Evolutionary conservation across 2,888 invertebrate genomes (phyloP), one percentile per base, ranked within the genome.

Genomic region (Phalera bucephala): DNA sequence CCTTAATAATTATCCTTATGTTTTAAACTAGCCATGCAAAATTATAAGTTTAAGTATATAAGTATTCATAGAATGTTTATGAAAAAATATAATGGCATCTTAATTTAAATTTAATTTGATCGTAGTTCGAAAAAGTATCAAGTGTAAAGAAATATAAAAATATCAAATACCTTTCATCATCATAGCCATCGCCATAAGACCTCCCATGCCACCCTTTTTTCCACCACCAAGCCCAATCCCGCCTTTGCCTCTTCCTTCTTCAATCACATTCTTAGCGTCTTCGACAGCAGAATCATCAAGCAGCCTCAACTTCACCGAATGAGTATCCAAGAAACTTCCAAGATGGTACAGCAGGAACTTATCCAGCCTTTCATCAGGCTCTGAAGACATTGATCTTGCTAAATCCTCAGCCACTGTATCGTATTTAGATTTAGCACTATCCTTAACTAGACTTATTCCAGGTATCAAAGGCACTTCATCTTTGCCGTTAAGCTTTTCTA

Each of bases 261-360:
- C 81, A 20, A 91, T 66, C 19, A 85, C 75, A 4, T 67, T 72
- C 38, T 91, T 87, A 0, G 91, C 91, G 33, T 91, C 90, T 28
- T 91, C 91, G n/a, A 91, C 85, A 1, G 91, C 84, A 30, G 80
- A 74, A 8, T 91, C 89, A 60, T 94, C 93, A 60, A 94, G 83
- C 9, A 95, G 83, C 57, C 92, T 92, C 42, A 95, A 87, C 33
- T 93, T 93, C 48, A 95, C 81, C 0, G 93, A 92, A 56, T 95
- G 94, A 8, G 92, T 93, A 70, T 92, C 93, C 31, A 95, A 68
- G 52, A 94, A 94, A 28, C 91, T 91, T 11, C 92, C 92, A 22
- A 95, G 76, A 61, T 93, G 93, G 52, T 93, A 93, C 50, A 94
- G 64, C 20, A 95, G 89, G 55, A 92, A 94, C 7, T 93, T 94